Evolutionary conservation across 2,113 vertebrate species (phyloP).

Genomic region (Mesembrinibis cayennensis): DNA sequence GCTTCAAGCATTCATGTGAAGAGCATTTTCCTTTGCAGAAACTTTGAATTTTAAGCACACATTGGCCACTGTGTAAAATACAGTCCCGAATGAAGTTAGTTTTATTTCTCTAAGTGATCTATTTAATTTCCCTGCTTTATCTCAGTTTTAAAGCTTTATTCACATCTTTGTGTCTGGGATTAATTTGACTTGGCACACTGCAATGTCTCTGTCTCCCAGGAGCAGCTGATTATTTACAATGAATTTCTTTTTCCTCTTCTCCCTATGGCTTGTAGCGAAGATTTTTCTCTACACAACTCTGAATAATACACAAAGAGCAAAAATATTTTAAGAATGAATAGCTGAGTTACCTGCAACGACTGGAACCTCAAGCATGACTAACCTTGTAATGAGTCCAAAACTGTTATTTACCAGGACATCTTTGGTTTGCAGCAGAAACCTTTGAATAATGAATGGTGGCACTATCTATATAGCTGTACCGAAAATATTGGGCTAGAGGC

Average conservation of each 20-base stretch:
- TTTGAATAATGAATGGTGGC: background rate
- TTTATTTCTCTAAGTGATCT: conserved; percentile 19
- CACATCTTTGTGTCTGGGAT: conserved; percentile 52
- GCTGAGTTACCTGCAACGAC: background rate
- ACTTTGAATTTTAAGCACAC: background rate
- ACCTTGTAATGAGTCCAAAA: background rate
- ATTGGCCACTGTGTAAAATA: background rate
- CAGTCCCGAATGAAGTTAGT: background rate
- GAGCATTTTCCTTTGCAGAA: background rate
- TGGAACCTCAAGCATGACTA: background rate
- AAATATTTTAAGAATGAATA: background rate
- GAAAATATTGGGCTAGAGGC: background rate
- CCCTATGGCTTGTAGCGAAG: background rate
- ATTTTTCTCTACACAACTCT: background rate
- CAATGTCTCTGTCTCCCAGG: conserved; percentile 38
- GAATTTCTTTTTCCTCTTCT: conserved; percentile 16
- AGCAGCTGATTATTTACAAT: conserved; percentile 58
- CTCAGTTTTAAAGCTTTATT: background rate
- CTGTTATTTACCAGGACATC: background rate
- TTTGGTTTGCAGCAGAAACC: background rate
- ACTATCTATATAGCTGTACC: background rate
- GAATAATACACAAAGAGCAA: background rate
- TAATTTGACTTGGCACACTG: conserved; percentile 56
- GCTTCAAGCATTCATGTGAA: background rate
- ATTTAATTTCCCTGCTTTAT: conserved; percentile 32